Evolutionary conservation across 2,797 vertebrate species (phyloP).

Genomic region (Sparidentex hasta): DNA sequence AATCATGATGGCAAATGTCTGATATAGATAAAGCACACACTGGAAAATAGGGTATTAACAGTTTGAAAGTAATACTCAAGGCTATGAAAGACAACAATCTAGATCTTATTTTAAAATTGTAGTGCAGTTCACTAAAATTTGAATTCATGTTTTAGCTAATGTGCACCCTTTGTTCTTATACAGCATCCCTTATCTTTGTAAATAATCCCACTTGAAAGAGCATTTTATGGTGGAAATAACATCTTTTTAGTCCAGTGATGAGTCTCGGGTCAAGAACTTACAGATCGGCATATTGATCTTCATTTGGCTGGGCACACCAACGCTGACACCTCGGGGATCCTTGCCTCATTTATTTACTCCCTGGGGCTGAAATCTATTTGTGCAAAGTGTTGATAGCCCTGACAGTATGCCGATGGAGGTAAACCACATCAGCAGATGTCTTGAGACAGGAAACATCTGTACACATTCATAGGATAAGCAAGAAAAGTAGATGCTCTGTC

Average conservation of each 20-base stretch:
- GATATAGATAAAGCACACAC: neutral
- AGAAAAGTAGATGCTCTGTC: slow-evolving; percentile 42
- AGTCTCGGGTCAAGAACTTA: slow-evolving; percentile 47
- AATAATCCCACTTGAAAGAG: slow-evolving; percentile 36
- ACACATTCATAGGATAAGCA: slow-evolving; percentile 8
- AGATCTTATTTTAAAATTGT: neutral
- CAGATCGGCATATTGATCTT: slow-evolving; percentile 72
- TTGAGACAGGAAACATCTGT: slow-evolving; percentile 28
- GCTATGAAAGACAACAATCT: too few relatives aligned
- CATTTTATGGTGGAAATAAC: slow-evolving; percentile 49
- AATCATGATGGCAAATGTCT: neutral
- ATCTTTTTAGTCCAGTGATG: slow-evolving; percentile 35
- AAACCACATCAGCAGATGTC: slow-evolving; percentile 32
- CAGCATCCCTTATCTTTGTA: slow-evolving; percentile 21
- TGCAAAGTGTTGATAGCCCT: slow-evolving; percentile 52
- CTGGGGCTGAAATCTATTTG: slow-evolving; percentile 53
- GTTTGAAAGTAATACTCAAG: neutral
- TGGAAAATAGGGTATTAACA: neutral
- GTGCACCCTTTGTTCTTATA: slow-evolving; percentile 19
- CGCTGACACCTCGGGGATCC: slow-evolving; percentile 30
- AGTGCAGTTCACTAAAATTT: neutral
- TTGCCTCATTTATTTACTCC: slow-evolving; percentile 49
- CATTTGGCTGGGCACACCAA: slow-evolving; percentile 37
- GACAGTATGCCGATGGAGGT: slow-evolving; percentile 44
- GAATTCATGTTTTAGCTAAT: slow-evolving; percentile 16